Evolutionary conservation across 1,140 invertebrate species (phyloP).

Genomic region (Dendroctonus ponderosae): DNA sequence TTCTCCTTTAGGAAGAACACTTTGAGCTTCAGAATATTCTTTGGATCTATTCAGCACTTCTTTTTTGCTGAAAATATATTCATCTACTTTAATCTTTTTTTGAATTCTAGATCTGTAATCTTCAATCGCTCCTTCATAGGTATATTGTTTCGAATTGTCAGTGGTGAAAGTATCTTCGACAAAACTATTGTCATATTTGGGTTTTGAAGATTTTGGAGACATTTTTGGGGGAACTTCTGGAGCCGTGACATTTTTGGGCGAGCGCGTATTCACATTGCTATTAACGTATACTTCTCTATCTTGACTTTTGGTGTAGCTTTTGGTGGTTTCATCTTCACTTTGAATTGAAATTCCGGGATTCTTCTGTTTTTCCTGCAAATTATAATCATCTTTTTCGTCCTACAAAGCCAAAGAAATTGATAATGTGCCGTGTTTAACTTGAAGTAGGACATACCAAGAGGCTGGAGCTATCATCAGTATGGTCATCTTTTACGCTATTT

Average conservation of each 20-base stretch:
- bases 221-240: too few relatives aligned
- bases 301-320: too few relatives aligned
- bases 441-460: conserved; percentile 42
- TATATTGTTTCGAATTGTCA: conserved; percentile 72
- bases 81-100: conserved; percentile 54
- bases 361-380: too few relatives aligned
- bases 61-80: conserved; percentile 41
- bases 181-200: too few relatives aligned
- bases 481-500: conserved; percentile 56
- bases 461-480: conserved; percentile 48
- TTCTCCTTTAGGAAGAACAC: conserved; percentile 69
- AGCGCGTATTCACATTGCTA: too few relatives aligned
- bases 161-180: conserved; percentile 42
- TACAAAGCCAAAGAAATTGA: conserved; percentile 10
- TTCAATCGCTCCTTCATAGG: conserved; percentile 82
- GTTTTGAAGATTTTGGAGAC: too few relatives aligned
- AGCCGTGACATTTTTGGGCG: too few relatives aligned
- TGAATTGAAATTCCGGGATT: too few relatives aligned
- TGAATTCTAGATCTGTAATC: conserved; percentile 73
- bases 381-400: too few relatives aligned
- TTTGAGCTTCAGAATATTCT: conserved; percentile 54
- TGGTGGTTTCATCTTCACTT: too few relatives aligned
- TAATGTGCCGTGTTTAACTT: conserved; percentile 25
- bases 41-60: conserved; percentile 47
- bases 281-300: too few relatives aligned